Percentiles rank a stretch among this genome's conserved stretches.
phyloP scores from a whole-genome alignment of 2,797 vertebrate species.

The Gambelia wislizenii region DNA sequence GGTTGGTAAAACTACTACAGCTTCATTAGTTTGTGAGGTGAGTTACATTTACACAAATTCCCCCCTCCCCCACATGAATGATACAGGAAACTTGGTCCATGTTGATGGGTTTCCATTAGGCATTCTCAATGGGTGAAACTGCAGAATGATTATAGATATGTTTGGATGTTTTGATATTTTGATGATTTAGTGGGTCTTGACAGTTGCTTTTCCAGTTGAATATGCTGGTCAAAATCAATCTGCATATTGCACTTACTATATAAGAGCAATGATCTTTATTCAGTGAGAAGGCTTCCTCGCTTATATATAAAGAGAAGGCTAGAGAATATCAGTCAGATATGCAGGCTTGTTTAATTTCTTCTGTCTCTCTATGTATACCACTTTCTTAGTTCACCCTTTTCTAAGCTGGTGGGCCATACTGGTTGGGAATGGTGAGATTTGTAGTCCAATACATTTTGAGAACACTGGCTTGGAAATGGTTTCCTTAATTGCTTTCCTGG shows the following conservation, averaged over 20 bases:
- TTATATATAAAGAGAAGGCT: no score
- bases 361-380: not conserved
- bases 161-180: not conserved
- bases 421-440: not conserved
- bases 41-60: slow-evolving; percentile 52
- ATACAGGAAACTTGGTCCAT: not conserved
- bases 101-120: not conserved
- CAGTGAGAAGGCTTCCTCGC: not conserved
- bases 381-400: not conserved
- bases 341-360: not conserved
- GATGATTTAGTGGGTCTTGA: not conserved
- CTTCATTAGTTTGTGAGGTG: slow-evolving; percentile 94
- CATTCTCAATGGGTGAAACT: not conserved
- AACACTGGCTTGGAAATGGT: not conserved
- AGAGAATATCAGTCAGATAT: not conserved
- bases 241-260: not conserved
- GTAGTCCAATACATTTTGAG: not conserved
- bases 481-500: not conserved
- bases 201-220: not conserved
- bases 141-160: not conserved
- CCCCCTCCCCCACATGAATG: not conserved
- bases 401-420: not conserved
- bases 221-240: not conserved
- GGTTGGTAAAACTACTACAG: slow-evolving; percentile 98
- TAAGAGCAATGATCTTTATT: not conserved